Percentiles rank a stretch among this genome's conserved stretches.
Conservation (phyloP, 2,797 vertebrate genomes). For the Passerculus sandwichensis region DNA sequence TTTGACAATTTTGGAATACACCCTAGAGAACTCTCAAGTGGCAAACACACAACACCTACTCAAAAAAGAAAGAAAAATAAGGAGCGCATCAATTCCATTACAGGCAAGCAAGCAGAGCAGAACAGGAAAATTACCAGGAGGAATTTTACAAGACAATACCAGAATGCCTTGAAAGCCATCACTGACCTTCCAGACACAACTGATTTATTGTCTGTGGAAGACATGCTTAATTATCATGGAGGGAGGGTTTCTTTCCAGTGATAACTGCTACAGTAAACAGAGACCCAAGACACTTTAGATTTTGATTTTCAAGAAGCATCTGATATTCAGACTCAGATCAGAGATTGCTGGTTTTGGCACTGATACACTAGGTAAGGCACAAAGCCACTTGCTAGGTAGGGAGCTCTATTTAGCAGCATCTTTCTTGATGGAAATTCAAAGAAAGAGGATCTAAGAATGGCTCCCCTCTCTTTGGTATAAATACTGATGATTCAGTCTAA, state of each 20-base stretch:
- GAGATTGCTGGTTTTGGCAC: not conserved
- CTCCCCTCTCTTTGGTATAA: not conserved
- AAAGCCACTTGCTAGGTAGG: not conserved
- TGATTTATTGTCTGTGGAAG: not conserved
- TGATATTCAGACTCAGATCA: not conserved
- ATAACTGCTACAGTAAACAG: not conserved
- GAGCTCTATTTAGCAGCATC: not conserved
- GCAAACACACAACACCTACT: conserved; percentile 36
- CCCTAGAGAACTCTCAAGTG: conserved; percentile 8
- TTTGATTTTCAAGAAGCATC: not conserved
- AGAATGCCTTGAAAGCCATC: not conserved
- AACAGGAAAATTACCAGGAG: not conserved
- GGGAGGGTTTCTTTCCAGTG: not conserved
- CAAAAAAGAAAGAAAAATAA: conserved; percentile 36
- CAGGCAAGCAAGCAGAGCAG: not conserved
- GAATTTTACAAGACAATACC: not conserved
- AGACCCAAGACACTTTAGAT: not conserved
- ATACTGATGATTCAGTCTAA: not conserved
- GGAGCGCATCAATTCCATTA: not conserved
- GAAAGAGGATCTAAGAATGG: not conserved
- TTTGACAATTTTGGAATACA: conserved; percentile 47
- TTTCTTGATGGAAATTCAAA: not conserved
- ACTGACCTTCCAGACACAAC: rapidly evolving
- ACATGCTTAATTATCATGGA: not conserved
- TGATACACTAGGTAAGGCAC: not conserved